Evolutionary conservation across 2,888 invertebrate species (phyloP).

Genomic region (Nineta flava): DNA sequence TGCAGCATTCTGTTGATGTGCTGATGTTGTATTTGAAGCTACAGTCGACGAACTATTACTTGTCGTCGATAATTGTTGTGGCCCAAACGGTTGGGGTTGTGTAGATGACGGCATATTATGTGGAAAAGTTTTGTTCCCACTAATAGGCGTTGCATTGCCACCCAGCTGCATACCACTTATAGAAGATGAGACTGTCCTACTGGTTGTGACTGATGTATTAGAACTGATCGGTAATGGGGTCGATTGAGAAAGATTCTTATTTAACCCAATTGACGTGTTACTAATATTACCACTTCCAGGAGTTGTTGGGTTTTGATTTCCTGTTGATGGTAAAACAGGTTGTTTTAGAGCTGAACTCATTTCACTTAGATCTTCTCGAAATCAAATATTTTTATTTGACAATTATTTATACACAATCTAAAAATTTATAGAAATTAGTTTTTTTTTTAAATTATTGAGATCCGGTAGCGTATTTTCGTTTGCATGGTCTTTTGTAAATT

Average conservation of each 20-base stretch:
- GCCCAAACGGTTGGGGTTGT: background rate
- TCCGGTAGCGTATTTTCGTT: no score
- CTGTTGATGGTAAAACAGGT: constrained; percentile 34
- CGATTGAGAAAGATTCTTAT: constrained; percentile 20
- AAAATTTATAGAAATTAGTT: no score
- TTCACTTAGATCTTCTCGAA: constrained; percentile 7
- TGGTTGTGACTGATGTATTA: constrained; percentile 6
- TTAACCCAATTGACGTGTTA: constrained; percentile 18
- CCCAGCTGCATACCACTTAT: no score
- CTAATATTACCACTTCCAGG: constrained; percentile 10
- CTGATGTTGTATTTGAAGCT: constrained; percentile 11
- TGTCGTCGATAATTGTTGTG: background rate
- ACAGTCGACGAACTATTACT: background rate
- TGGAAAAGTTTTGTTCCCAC: background rate
- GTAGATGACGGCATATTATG: background rate
- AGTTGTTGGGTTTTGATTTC: constrained; percentile 24
- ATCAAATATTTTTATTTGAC: background rate
- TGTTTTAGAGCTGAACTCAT: constrained; percentile 45
- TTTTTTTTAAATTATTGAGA: no score
- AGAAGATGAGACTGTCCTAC: background rate
- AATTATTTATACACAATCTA: background rate
- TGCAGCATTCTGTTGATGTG: constrained; percentile 13
- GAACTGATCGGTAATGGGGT: background rate
- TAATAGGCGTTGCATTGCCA: background rate
- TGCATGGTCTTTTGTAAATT: no score